Base-by-base conservation (phyloP, 1,140 invertebrate species). In the Proctacanthus coquilletti region DNA sequence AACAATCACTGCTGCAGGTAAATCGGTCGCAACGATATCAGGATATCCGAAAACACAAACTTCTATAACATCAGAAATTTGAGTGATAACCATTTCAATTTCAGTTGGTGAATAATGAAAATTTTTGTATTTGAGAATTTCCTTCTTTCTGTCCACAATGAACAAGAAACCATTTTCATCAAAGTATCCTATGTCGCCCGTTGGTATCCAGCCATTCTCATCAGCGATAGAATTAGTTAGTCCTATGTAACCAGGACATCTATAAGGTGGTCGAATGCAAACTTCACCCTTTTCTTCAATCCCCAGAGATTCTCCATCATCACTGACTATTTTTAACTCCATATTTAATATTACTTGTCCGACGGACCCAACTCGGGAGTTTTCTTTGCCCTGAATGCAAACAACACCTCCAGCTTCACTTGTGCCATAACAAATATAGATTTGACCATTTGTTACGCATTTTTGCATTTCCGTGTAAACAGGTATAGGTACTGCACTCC, bases 51-150 rank as follows among this genome's bases (percentile, higher is more conserved):
- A 64, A 1, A 82, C 77, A 3, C 73, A 75, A 6, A 65, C 74
- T 52, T 80, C 77, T 3, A 56, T 56, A 6, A 83, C 64, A 18
- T 62, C 66, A 8, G 69, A 66, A 39, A 80, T 65, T 45, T 69
- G 64, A 15, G 74, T 48, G 11, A 83, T 62, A 17, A 83, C 45
- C 45, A 67, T 70, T 60, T 84, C 80, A 27, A 83, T 52, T 56
- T 81, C 76, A 0, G 78, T 72, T 10, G 80, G 80, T 1, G 76
- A 68, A 2, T 83, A 77, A 65, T 83, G 78, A 42, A 70, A 71
- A 25, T 72, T 75, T 53, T 80, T 77, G 44, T 72, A 77, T 50
- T 82, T 83, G 36, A 82, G 80, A 3, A 83, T 54, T 47, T 81
- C 77, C 48, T 83, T 83, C 0, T 79, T 47, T 34, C 80, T 54